Evolutionary conservation across 2,888 invertebrate genomes (phyloP).

Genomic region (Cerceris rybyensis): DNA sequence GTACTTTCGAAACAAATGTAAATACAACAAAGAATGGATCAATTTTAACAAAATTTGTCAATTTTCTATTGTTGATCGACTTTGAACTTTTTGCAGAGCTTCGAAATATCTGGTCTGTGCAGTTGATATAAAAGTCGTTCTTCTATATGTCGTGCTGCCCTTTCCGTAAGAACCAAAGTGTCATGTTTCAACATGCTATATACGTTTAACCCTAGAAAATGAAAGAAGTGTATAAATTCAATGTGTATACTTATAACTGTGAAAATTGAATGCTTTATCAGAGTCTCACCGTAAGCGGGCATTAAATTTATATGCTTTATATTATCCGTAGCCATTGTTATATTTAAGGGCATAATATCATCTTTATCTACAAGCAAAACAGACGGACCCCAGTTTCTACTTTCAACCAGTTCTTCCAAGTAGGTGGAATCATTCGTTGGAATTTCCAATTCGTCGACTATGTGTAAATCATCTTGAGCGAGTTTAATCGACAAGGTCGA

Average conservation of each 20-base stretch:
- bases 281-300: constrained; percentile 92
- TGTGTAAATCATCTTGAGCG: constrained; percentile 97
- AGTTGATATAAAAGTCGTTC: constrained; percentile 88
- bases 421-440: constrained; percentile 91
- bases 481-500: constrained; percentile 94
- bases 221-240: constrained; percentile 11
- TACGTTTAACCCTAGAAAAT: constrained; percentile 89
- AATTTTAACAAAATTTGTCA: not conserved
- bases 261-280: not conserved
- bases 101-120: constrained; percentile 84
- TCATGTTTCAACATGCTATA: constrained; percentile 98
- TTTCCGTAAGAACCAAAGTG: constrained; percentile 93
- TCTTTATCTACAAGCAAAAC: constrained; percentile 96
- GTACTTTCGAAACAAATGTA: constrained; percentile 18
- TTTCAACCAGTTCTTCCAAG: constrained; percentile 90
- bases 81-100: constrained; percentile 83
- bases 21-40: constrained; percentile 13
- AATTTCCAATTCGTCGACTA: constrained; percentile 93
- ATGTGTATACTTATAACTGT: not conserved
- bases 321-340: constrained; percentile 90
- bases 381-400: constrained; percentile 97
- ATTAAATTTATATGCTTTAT: constrained; percentile 95
- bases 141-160: constrained; percentile 93
- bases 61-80: constrained; percentile 84
- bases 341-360: constrained; percentile 94